These are phyloP conservation scores for Gopherus evgoodei DNA, from an alignment of 2,113 vertebrate genomes.

Conservation along the genomic window DNA sequence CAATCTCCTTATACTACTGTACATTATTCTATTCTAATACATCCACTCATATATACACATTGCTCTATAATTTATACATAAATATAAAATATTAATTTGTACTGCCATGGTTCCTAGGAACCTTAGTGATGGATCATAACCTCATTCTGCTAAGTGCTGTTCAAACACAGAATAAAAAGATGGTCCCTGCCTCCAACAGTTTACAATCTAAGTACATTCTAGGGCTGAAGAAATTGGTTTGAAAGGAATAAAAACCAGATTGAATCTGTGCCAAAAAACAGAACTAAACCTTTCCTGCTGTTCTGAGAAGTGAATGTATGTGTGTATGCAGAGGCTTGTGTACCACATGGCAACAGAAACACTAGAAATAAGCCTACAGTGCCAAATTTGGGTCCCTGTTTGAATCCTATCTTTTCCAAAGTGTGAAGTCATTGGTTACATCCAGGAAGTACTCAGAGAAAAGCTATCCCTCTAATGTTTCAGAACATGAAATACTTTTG, in stretches of 20 bases:
- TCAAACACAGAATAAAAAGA: neutral
- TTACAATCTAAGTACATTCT: slow-evolving; percentile 24
- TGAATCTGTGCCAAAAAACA: neutral
- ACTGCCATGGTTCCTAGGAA: neutral
- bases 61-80: neutral
- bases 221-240: neutral
- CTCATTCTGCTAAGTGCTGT: fast-evolving
- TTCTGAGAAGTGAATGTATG: slow-evolving; percentile 8
- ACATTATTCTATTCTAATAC: neutral
- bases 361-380: neutral
- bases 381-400: neutral
- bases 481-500: neutral
- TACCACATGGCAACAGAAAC: neutral
- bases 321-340: neutral
- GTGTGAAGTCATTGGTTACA: neutral
- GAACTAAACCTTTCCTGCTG: neutral
- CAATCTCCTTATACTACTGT: neutral
- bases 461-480: neutral
- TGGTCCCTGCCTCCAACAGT: neutral
- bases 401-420: neutral
- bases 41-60: neutral
- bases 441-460: neutral
- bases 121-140: fast-evolving
- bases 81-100: neutral
- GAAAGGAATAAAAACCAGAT: slow-evolving; percentile 29